These are phyloP conservation scores for Maconellicoccus hirsutus DNA, from an alignment of 1,140 invertebrate genomes.

Conservation along the genomic window DNA sequence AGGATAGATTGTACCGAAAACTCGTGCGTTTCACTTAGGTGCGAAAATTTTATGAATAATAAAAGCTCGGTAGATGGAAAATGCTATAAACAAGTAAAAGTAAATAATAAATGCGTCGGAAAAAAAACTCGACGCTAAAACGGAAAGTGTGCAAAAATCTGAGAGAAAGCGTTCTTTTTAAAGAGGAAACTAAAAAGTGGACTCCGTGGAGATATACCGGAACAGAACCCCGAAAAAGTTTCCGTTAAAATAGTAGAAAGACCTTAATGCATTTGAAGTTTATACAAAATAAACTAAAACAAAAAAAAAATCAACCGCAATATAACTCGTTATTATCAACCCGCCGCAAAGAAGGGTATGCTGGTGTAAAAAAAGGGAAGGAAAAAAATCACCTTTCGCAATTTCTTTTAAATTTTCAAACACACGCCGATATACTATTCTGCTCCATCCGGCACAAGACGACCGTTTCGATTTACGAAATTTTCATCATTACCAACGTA, in stretches of 20 bases:
- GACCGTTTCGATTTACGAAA: no score
- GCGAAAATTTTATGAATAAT: slow-evolving; percentile 21
- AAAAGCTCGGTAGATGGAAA: slow-evolving; percentile 17
- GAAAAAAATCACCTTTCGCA: no score
- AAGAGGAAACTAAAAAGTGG: slow-evolving; percentile 17
- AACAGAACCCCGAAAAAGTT: slow-evolving; percentile 14
- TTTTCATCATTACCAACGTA: no score
- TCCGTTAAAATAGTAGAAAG: slow-evolving; percentile 12
- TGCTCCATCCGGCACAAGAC: no score
- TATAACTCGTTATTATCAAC: not conserved
- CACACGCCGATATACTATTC: no score
- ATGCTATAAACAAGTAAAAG: slow-evolving; percentile 14
- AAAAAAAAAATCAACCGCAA: not conserved
- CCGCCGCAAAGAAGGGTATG: not conserved
- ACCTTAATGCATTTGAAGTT: slow-evolving; percentile 15
- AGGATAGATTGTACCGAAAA: not conserved
- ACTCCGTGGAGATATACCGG: slow-evolving; percentile 14
- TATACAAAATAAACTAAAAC: not conserved
- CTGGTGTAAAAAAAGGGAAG: not conserved
- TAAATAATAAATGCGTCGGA: slow-evolving; percentile 10
- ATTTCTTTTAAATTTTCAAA: no score
- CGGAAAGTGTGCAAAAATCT: slow-evolving; percentile 20
- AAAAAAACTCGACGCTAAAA: not conserved
- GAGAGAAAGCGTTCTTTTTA: slow-evolving; percentile 5
- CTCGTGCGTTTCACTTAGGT: slow-evolving; percentile 12